Evolutionary conservation across 2,888 invertebrate genomes (phyloP).

Genomic region (Blastobasis lacticolella): DNA sequence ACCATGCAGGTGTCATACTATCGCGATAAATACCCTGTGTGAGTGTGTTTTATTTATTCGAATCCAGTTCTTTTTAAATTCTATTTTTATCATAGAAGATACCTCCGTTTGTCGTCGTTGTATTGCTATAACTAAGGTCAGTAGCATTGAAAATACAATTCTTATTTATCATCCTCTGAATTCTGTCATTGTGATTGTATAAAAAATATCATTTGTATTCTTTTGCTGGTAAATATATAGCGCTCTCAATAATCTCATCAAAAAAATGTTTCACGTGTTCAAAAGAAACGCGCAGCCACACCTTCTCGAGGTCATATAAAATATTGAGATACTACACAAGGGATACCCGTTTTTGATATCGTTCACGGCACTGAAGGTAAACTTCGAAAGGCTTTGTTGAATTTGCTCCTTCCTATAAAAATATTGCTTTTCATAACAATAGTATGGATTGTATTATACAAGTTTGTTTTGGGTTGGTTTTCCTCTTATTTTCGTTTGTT

Average conservation of each 20-base stretch:
- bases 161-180: no score
- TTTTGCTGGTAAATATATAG: no score
- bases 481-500: not conserved
- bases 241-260: not conserved
- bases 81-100: no score
- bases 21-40: no score
- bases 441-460: conserved; percentile 5
- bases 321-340: conserved; percentile 35
- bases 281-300: conserved; percentile 16
- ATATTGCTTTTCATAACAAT: conserved; percentile 10
- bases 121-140: no score
- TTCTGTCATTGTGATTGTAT: no score
- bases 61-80: no score
- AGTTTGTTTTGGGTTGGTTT: conserved; percentile 1
- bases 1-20: no score
- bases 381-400: conserved; percentile 7
- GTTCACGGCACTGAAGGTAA: conserved; percentile 11
- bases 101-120: no score
- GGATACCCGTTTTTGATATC: conserved; percentile 21
- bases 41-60: no score
- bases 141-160: no score
- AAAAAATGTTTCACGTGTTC: not conserved
- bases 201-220: no score
- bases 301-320: conserved; percentile 31
- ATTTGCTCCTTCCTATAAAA: conserved; percentile 10